Base-by-base conservation (phyloP, 2,888 invertebrate genomes). In the Pherbina coryleti region DNA sequence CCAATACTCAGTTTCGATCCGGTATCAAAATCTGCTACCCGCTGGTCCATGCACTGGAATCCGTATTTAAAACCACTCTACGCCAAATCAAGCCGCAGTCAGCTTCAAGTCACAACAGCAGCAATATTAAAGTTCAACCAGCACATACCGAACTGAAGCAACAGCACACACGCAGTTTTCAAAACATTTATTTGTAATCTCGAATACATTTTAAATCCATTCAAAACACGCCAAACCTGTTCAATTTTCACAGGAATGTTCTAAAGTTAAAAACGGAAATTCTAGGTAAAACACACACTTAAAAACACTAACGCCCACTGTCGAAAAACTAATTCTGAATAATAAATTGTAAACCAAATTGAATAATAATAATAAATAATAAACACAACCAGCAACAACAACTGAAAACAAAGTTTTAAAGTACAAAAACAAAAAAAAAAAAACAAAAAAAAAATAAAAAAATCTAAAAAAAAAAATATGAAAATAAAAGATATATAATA, bases 351-450 rank as follows among this genome's bases (percentile, higher is more conserved):
- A 77, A 72, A 75, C 51, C 57, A 75, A 69, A 66, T 79, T 62
- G 75, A 83, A 70, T 78, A 82, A 76, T 72, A 77, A 72, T 79
- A 78, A 78, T 77, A 76, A 75, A 76, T 73, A 77, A 62, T 66
- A 76, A 82, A 84, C 81, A 78, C 85, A 86, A 85, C 84, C 86
- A 86, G 67, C 82, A 79, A 79, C 81, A 81, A 86, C 85, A 87
- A 87, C 87, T 87, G 85, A 87, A 82, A 83, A 86, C 85, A 87
- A 87, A 86, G 87, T 87, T 87, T 86, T 84, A 87, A 87, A 87
- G 87, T 87, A 87, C 87, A 87, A 87, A 87, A 85, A 86, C 84
- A 86, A 83, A 79, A 81, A 82, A 75, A 78, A 73, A 74, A 77
- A 79, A 80, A 84, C 84, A 83, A 80, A 72, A 78, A 81, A 81